Percentiles rank a stretch among this genome's conserved stretches.
Conservation (phyloP, 1,140 invertebrate genomes). For the Brevipalpus yothersi region DNA sequence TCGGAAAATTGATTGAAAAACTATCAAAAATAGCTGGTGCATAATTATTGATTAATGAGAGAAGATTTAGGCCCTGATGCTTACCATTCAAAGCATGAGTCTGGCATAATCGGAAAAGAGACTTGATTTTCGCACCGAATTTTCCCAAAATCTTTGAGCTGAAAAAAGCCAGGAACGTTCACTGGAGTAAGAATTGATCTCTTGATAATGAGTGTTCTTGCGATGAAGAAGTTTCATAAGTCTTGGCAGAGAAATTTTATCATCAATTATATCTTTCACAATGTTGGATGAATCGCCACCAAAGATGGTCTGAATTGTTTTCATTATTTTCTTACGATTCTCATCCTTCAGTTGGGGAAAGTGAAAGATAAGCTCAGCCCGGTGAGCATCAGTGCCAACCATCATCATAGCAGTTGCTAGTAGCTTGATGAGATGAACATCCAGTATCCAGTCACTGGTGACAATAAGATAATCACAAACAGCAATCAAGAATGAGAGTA, state of each 20-base stretch:
- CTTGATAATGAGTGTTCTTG: background rate
- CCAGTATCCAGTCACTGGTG: conserved; percentile 7
- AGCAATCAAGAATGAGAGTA: conserved; percentile 8
- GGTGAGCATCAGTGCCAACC: conserved; percentile 5
- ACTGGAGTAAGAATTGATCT: background rate
- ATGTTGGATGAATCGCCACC: background rate
- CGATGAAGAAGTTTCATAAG: conserved; percentile 1
- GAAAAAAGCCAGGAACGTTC: conserved; percentile 7
- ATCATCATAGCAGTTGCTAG: conserved; percentile 10
- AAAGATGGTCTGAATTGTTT: background rate
- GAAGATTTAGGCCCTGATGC: too few relatives aligned
- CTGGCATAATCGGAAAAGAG: conserved; percentile 8
- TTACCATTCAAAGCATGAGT: conserved; percentile 4
- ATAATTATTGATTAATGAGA: too few relatives aligned
- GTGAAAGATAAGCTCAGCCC: conserved; percentile 6
- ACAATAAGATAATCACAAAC: conserved; percentile 10
- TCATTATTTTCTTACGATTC: background rate
- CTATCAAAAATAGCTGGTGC: too few relatives aligned
- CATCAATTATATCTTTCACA: conserved; percentile 2
- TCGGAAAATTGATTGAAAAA: background rate
- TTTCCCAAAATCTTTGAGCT: conserved; percentile 8
- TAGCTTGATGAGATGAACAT: conserved; percentile 10
- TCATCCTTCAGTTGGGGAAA: background rate
- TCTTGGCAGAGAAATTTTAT: conserved; percentile 3
- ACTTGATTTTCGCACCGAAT: conserved; percentile 7